Base-by-base conservation (phyloP, 2,797 vertebrate species). In the Pangasius larnaudii region DNA sequence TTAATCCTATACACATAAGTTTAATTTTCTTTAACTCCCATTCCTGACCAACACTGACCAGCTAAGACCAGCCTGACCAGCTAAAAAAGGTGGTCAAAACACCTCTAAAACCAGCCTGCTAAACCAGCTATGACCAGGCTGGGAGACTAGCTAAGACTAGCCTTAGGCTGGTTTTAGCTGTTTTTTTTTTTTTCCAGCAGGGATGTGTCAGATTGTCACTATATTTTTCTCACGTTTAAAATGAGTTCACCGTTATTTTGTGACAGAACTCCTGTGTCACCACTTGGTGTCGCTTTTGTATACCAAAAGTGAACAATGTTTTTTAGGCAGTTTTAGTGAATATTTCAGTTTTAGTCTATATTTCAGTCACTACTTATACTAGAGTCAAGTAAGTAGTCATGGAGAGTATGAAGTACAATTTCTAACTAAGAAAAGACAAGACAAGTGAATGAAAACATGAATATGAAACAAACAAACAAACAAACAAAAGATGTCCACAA, bases 261-360 rank as follows among this genome's bases (percentile, higher is more conserved):
- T 36, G 10, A 46, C 69, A 46, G 6, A 4, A 85, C 49, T 39
- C 22, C 24, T 36, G 9, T 3, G 42, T 67, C 5, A 86, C 78
- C 89, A 85, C 81, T 11, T 59, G 85, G 39, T 75, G 85, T 77
- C 24, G 85, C 82, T 69, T 30, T 85, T 85, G 83, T 18, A 2
- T 86, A 7, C 16, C 42, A 61, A 72, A 51, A 87, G 1, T 36
- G 19, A 30, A n/a, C 4, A 27, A 51, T 1, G 30, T 5, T 36
- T 58, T 79, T 51, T 9, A 16, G 14, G 14, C 14, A 30, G 75
- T 27, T 39, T 59, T 39, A 39, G 30, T 24, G 0, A 5, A 80
- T 33, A 36, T 80, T 80, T 39, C 10, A 1, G 19, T 39, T 80
- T 58, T 58, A 58, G 33, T 59, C 1, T 5, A 58, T 36, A 5